phyloP scores from a whole-genome alignment of 2,113 vertebrate genomes.

The Xiphophorus hellerii region DNA sequence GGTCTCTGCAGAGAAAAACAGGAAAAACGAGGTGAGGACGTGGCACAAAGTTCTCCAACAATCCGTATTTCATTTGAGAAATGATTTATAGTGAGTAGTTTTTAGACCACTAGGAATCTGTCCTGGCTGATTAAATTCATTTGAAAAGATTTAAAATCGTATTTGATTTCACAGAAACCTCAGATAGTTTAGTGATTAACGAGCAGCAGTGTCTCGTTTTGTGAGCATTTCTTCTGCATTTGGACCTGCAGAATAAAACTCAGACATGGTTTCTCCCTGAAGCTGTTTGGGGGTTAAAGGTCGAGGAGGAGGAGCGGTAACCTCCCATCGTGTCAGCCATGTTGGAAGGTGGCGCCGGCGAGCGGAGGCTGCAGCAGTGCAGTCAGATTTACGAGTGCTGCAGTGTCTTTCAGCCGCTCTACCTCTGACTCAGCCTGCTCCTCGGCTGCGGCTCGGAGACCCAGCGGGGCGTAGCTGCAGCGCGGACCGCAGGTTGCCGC shows the following conservation, averaged over 20 bases:
- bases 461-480: neutral
- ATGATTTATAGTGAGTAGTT: too few species aligned
- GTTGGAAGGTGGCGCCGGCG: neutral
- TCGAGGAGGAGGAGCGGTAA: neutral
- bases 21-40: too few species aligned
- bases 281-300: neutral
- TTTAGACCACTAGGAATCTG: neutral
- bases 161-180: too few species aligned
- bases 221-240: neutral
- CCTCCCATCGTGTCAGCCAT: constrained; percentile 35
- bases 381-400: constrained; percentile 72
- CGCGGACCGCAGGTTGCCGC: neutral
- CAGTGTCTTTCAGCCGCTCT: constrained; percentile 51
- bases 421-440: constrained; percentile 50
- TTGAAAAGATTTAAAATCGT: neutral
- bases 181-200: too few species aligned
- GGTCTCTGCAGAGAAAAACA: constrained; percentile 79
- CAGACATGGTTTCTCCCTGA: neutral
- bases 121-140: neutral
- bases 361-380: constrained; percentile 51
- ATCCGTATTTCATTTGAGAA: too few species aligned
- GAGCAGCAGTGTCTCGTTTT: neutral
- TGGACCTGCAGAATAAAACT: neutral
- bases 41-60: neutral
- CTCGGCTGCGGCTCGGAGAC: neutral